These are phyloP conservation scores for Drosophila ogumai DNA, from an alignment of 1,140 invertebrate genomes.

Conservation along the genomic window DNA sequence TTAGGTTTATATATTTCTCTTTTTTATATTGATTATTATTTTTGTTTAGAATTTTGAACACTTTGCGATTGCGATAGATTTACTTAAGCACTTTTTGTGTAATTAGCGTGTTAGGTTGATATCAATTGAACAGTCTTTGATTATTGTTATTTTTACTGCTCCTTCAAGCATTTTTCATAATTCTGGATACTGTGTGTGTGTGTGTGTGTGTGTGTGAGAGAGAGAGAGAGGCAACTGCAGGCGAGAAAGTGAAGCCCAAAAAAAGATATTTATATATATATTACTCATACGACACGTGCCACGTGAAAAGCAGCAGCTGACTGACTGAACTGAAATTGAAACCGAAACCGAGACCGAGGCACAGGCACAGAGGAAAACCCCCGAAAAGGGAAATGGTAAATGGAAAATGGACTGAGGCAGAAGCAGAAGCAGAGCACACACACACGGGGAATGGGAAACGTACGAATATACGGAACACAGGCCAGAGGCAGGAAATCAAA, in stretches of 20 bases:
- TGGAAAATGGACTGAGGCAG: constrained; percentile 16
- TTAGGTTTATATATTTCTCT: constrained; percentile 6
- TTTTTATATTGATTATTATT: constrained; percentile 13
- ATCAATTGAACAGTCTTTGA: constrained; percentile 69
- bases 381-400: constrained; percentile 36
- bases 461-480: constrained; percentile 33
- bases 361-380: constrained; percentile 26
- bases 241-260: constrained; percentile 13
- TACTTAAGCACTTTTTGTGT: constrained; percentile 43
- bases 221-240: constrained; percentile 26
- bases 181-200: not conserved
- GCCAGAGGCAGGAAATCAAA: constrained; percentile 67
- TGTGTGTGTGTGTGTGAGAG: not conserved
- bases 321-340: constrained; percentile 48
- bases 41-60: constrained; percentile 69
- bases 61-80: constrained; percentile 62
- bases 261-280: constrained; percentile 20
- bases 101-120: constrained; percentile 46
- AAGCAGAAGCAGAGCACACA: not conserved
- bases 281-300: constrained; percentile 76
- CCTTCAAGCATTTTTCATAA: constrained; percentile 7
- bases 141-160: constrained; percentile 26
- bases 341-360: constrained; percentile 41
- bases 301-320: constrained; percentile 62
- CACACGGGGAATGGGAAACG: constrained; percentile 14